Base-by-base conservation (phyloP, 2,797 vertebrate genomes). In the Anableps anableps region DNA sequence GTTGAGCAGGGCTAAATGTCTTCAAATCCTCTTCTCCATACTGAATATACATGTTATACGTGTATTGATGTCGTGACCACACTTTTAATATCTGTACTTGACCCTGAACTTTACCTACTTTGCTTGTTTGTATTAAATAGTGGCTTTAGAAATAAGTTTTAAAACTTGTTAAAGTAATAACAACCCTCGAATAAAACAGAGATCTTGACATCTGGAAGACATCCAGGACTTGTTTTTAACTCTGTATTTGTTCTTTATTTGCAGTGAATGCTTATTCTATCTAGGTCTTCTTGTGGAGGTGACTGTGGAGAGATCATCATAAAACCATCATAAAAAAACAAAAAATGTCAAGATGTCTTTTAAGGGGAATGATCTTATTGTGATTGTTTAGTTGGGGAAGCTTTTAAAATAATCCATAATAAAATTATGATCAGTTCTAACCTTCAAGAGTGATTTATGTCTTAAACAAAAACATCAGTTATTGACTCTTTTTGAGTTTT, bases 11-110 rank as follows among this genome's bases (percentile, higher is more conserved):
- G 77, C 68, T 80, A 76, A 72, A 75, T 68, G 72, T 53, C 62
- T 88, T 83, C 72, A 78, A 74, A 14, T 51, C 0, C 3, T 75
- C 51, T 84, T 48, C 21, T 83, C 45, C 43, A 66, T 8, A 7
- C 13, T 47, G 29, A 34, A n/a, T 21, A 19, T 6, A 71, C 2
- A 50, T 17, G 21, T 2, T 41, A 13, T 26, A 5, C 26, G 19
- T 26, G 47, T 72, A 29, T 29, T 47, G 6, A 16, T 17, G 14
- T 29, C n/a, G 68, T 6, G 14, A 1, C 41, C 41, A 29, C 13
- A n/a, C 26, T 45, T 68, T 17, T 45, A n/a, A 45, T 41, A 71
- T 71, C 26, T 71, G 41, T 71, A 26, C 66, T 43, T 70, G n/a
- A 70, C 23, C 1, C 64, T 38, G 34, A 23, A 38, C 19, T 66